Conservation (phyloP, 1,140 invertebrate genomes). For the Trigoniulus corallinus region DNA sequence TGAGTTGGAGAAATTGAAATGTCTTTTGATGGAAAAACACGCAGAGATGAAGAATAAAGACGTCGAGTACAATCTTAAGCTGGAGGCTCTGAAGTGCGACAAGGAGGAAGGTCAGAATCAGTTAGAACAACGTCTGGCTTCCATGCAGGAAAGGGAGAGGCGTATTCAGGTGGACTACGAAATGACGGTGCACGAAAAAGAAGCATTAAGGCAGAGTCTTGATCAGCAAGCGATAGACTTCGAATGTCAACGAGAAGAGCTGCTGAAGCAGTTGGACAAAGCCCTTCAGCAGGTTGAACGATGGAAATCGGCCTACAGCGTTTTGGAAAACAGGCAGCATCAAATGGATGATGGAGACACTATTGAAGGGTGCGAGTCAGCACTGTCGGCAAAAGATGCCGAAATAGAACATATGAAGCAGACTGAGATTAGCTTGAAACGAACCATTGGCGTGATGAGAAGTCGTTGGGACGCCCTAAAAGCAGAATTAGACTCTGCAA, state of each 20-base stretch:
- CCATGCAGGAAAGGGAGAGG: slow-evolving; percentile 1
- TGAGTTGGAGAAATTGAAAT: slow-evolving; percentile 7
- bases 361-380: too few species aligned
- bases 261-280: too few species aligned
- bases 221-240: neutral
- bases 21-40: neutral
- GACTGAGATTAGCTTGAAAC: too few species aligned
- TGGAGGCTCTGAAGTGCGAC: slow-evolving; percentile 5
- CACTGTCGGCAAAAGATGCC: too few species aligned
- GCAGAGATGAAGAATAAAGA: slow-evolving; percentile 6
- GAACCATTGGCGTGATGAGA: too few species aligned
- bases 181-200: slow-evolving; percentile 9
- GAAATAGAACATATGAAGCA: too few species aligned
- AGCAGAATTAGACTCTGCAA: too few species aligned
- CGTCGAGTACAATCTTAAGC: slow-evolving; percentile 1
- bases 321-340: too few species aligned
- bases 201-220: slow-evolving; percentile 7
- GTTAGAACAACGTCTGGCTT: slow-evolving; percentile 8
- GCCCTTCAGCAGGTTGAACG: too few species aligned
- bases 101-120: slow-evolving; percentile 4
- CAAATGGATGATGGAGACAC: too few species aligned
- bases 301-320: too few species aligned
- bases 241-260: neutral
- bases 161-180: slow-evolving; percentile 10
- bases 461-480: too few species aligned